Base-by-base conservation (phyloP, 2,113 vertebrate genomes). In the Martes martes region DNA sequence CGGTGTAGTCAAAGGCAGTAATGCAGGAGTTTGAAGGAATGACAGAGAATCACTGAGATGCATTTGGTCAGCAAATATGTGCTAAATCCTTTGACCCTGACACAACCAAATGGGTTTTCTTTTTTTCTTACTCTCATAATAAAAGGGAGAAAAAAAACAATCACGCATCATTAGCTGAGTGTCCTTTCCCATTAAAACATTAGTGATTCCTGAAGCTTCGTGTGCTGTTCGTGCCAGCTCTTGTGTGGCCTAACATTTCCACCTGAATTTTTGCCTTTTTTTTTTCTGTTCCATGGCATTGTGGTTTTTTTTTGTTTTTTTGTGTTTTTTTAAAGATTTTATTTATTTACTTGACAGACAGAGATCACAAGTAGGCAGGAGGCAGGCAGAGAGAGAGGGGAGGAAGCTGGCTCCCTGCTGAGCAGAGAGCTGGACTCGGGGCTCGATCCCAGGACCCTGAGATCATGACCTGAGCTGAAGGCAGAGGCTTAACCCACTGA, bases 51-150 rank as follows among this genome's bases (percentile, higher is more conserved):
- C 59, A 50, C 39, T 4, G 71, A 80, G 36, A 23, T 31, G 65
- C 5, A 33, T n/a, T 67, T 67, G 26, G 42, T 96, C 94, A 96
- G 91, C 80, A 92, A 79, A 50, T 89, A 96, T 52, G 59, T 94
- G 76, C 39, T 55, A 91, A 96, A 42, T 97, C 81, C 84, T 95
- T 84, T 96, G 45, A 50, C 65, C 9, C 11, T 76, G 63, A 79
- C 42, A 39, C n/a, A 63, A 74, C 14, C 61, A 93, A 57, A 92
- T 73, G 31, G 42, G n/a, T 67, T 81, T 91, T 87, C 57, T n/a
- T 57, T 50, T 93, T 23, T 83, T 90, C n/a, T 67, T 59, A 33
- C 69, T 93, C 0, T 67, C 42, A 47, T 73, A 71, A 79, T 59
- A 81, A 93, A 91, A 71, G 67, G 19, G 1, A 31, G 7, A 50